Percentiles rank a stretch among this genome's conserved stretches.
These are phyloP conservation scores for Craniophora ligustri DNA, from an alignment of 2,888 invertebrate species.

Conservation along the genomic window DNA sequence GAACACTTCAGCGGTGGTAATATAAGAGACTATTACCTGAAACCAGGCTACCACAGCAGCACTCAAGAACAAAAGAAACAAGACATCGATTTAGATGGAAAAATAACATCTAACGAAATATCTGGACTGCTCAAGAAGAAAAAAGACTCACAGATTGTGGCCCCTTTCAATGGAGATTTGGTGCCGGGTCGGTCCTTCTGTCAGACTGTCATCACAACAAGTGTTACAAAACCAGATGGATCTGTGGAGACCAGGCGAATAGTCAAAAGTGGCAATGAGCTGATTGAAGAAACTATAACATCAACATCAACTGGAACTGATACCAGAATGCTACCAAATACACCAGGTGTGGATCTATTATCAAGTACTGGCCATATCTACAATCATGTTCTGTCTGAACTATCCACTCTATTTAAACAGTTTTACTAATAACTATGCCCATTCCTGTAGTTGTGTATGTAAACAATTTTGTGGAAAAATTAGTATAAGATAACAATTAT, in stretches of 20 bases:
- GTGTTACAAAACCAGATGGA: conserved; percentile 80
- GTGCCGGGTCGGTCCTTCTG: conserved; percentile 79
- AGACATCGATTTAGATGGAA: conserved; percentile 81
- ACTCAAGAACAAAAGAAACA: conserved; percentile 63
- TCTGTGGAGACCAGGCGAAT: conserved; percentile 79
- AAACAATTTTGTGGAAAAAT: conserved; percentile 35
- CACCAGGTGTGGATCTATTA: conserved; percentile 65
- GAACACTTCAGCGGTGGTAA: conserved; percentile 67
- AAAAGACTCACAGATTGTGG: conserved; percentile 55
- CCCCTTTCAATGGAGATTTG: conserved; percentile 70
- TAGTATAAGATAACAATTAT: conserved; percentile 40
- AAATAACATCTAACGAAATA: conserved; percentile 81
- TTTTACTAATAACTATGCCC: conserved; percentile 64
- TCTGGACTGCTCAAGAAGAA: conserved; percentile 77
- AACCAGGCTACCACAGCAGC: conserved; percentile 75
- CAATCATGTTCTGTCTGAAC: conserved; percentile 65
- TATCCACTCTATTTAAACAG: conserved; percentile 75
- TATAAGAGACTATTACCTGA: conserved; percentile 81
- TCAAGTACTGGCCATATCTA: conserved; percentile 66
- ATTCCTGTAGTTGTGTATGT: conserved; percentile 31
- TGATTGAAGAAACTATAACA: conserved; percentile 77
- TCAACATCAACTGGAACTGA: conserved; percentile 58
- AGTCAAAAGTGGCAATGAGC: conserved; percentile 79
- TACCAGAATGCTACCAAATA: conserved; percentile 48
- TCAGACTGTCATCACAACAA: conserved; percentile 82